Conservation (phyloP, 2,113 vertebrate species). For the Scortum barcoo region DNA sequence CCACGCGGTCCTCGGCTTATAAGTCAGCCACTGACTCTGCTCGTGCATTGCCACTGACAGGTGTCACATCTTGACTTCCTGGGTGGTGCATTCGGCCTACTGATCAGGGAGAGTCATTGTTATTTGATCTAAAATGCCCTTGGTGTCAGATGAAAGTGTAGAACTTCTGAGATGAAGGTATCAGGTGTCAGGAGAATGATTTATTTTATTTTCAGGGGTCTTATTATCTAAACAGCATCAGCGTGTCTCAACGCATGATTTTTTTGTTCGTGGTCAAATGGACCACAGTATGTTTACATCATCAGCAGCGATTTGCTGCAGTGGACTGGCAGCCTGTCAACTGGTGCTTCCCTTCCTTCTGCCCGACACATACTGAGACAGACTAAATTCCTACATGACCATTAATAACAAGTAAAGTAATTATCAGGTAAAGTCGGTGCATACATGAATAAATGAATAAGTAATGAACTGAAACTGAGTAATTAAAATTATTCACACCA, state of each 20-base stretch:
- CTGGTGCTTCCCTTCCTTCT: conserved; percentile 5
- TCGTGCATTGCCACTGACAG: conserved; percentile 69
- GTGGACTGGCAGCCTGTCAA: conserved; percentile 24
- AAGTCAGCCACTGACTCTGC: conserved; percentile 47
- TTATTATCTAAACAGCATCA: neutral
- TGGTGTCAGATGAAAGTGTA: conserved; percentile 63
- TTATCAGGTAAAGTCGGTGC: conserved; percentile 65
- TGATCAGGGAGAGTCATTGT: conserved; percentile 65
- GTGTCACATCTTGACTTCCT: conserved; percentile 71
- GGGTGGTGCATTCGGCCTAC: conserved; percentile 62
- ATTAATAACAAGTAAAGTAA: conserved; percentile 69
- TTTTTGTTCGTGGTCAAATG: conserved; percentile 1
- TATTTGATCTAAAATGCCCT: conserved; percentile 67
- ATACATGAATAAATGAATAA: conserved; percentile 75
- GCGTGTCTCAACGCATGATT: neutral
- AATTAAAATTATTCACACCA: conserved; percentile 70
- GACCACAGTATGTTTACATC: conserved; percentile 27
- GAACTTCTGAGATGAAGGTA: conserved; percentile 27
- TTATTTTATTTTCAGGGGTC: neutral
- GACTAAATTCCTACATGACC: conserved; percentile 60
- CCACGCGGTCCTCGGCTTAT: conserved; percentile 46
- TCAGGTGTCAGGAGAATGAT: neutral
- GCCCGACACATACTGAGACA: conserved; percentile 27
- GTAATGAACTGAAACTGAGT: conserved; percentile 66
- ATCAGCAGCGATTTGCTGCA: conserved; percentile 26